Base-by-base conservation (phyloP, 2,888 invertebrate species). In the Neocrepidodera transversa region DNA sequence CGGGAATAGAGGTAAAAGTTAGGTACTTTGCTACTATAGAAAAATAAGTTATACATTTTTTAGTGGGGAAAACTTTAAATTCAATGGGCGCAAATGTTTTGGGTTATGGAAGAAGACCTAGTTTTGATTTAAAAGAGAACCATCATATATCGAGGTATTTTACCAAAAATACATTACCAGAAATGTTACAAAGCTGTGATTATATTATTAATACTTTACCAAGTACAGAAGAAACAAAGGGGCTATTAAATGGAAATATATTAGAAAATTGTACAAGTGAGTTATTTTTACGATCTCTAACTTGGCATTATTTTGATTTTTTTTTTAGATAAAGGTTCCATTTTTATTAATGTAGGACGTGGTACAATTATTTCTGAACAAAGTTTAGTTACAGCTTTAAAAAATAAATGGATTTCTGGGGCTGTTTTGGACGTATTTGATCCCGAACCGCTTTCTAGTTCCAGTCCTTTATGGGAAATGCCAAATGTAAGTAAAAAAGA, bases 311-410 rank as follows among this genome's bases (percentile, higher is more conserved):
- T 23, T 5, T 5, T 3, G 13, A 2, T 38, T 36, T 7, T 30
- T 16, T 45, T 64, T 61, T 45, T 51, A 74, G 72, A 72, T 28
- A 80, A 76, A 68, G 67, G 74, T 47, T 70, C 82, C 11, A 77
- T 85, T 30, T 82, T 86, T 64, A 83, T 86, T n/a, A 86, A 86
- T 69, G 78, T 86, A 56, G 86, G 86, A 1, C 75, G 86, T 70
- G 84, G 85, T 28, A 80, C 80, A 61, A 74, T 86, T n/a, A 82
- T 85, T 11, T 76, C 75, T 58, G 85, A 86, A 70, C 64, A 68
- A 1, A 80, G 81, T 62, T 72, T 86, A 26, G 63, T 85, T 3
- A 74, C 78, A 43, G 85, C 86, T 8, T 67, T 86, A 28, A 75
- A 82, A 48, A 72, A 81, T 23, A 77, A 79, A 11, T 85, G 84